These are phyloP conservation scores for Magallana gigas DNA, from an alignment of 1,140 invertebrate genomes.

Conservation along the genomic window DNA sequence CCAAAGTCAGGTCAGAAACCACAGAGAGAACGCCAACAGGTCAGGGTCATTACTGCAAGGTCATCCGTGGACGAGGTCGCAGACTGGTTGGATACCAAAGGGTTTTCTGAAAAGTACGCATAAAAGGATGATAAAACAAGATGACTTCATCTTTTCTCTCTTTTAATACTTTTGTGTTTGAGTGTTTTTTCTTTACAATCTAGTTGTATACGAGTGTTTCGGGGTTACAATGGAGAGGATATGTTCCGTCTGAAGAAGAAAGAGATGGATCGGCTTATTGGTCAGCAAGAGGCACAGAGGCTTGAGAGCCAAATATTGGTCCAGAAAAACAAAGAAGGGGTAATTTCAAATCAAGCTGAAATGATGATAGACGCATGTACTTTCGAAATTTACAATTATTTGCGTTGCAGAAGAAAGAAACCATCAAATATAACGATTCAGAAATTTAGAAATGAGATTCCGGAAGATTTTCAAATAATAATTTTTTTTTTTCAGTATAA, in stretches of 20 bases:
- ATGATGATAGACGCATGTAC: too few relatives aligned
- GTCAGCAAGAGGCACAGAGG: conserved; percentile 85
- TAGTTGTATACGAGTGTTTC: conserved; percentile 81
- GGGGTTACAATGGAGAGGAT: conserved; percentile 85
- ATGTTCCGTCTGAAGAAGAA: conserved; percentile 84
- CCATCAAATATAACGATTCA: too few relatives aligned
- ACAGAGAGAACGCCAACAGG: conserved; percentile 80
- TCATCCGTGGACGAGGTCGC: conserved; percentile 85
- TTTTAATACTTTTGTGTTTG: neutral
- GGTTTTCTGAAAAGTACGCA: conserved; percentile 83
- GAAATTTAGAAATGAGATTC: too few relatives aligned
- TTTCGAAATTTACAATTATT: too few relatives aligned
- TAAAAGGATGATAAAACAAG: neutral
- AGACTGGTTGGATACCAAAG: conserved; percentile 87
- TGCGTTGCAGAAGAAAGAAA: too few relatives aligned
- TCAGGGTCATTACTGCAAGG: conserved; percentile 84
- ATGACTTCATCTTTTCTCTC: neutral
- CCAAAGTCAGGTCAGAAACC: conserved; percentile 79
- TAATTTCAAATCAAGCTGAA: conserved; percentile 77
- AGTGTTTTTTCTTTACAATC: conserved; percentile 1
- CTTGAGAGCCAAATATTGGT: conserved; percentile 88
- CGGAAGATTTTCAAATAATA: neutral
- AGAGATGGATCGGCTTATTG: conserved; percentile 86
- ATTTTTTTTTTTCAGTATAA: conserved; percentile 55
- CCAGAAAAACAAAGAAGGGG: conserved; percentile 88